Percentiles rank a stretch among this genome's conserved stretches.
These are phyloP conservation scores for Drosophila pseudoananassae DNA, from an alignment of 1,140 invertebrate genomes.

Conservation along the genomic window DNA sequence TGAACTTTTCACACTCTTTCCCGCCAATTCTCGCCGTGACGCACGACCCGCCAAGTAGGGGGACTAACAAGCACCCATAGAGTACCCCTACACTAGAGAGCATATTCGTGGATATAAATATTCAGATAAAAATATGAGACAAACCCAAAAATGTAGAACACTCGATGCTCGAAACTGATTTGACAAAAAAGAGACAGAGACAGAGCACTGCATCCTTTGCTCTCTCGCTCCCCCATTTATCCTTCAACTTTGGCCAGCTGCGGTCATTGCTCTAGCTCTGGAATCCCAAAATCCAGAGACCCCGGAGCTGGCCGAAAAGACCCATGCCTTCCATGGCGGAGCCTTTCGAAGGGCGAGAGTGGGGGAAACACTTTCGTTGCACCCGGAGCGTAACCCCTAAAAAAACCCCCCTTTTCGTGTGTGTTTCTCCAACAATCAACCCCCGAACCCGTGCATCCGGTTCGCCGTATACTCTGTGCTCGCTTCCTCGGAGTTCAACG, in stretches of 20 bases:
- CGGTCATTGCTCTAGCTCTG: constrained; percentile 74
- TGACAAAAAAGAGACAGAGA: constrained; percentile 9
- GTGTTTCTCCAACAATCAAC: constrained; percentile 19
- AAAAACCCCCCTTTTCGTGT: constrained; percentile 34
- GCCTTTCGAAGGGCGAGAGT: background rate
- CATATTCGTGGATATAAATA: constrained; percentile 57
- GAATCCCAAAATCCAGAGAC: constrained; percentile 22
- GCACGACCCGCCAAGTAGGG: constrained; percentile 16
- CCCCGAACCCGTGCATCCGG: constrained; percentile 25
- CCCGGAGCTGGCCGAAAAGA: constrained; percentile 16
- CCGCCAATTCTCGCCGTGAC: constrained; percentile 9
- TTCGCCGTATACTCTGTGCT: no score
- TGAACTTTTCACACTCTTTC: constrained; percentile 35
- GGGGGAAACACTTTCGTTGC: constrained; percentile 69
- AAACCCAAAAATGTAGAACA: constrained; percentile 21
- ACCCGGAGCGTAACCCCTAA: constrained; percentile 72
- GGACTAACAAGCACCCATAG: constrained; percentile 20
- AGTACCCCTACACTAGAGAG: constrained; percentile 16
- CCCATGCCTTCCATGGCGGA: background rate
- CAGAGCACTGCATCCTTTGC: constrained; percentile 7
- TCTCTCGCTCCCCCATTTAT: constrained; percentile 35
- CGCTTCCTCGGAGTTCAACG: constrained; percentile 64
- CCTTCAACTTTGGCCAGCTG: constrained; percentile 77
- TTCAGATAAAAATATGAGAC: constrained; percentile 53
- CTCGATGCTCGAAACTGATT: constrained; percentile 22